Conservation (phyloP, 2,888 invertebrate species). For the Biston stratarius region DNA sequence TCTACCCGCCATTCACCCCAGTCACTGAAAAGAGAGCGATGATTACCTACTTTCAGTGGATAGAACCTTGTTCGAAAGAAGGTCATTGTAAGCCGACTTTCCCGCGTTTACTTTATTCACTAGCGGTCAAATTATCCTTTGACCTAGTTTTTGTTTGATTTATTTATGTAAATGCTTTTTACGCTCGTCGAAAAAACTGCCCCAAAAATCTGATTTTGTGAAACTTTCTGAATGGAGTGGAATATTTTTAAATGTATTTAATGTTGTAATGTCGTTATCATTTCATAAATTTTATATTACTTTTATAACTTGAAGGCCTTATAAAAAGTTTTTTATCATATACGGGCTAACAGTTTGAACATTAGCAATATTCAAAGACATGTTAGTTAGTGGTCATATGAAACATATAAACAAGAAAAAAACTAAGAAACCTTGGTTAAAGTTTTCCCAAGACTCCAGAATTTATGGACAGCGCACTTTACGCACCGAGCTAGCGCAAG, state of each 20-base stretch:
- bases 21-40: conserved; percentile 41
- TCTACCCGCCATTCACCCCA: conserved; percentile 40
- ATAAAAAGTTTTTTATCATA: not conserved
- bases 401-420: too few species aligned
- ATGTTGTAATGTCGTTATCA: conserved; percentile 7
- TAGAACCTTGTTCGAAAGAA: conserved; percentile 35
- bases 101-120: conserved; percentile 12
- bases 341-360: too few species aligned
- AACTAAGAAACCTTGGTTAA: too few species aligned
- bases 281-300: not conserved
- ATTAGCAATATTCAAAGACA: too few species aligned
- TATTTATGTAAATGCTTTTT: conserved; percentile 20
- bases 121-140: conserved; percentile 23
- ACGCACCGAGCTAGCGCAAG: too few species aligned
- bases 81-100: conserved; percentile 22
- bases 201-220: conserved; percentile 14
- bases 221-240: conserved; percentile 7
- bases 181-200: conserved; percentile 12
- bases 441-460: too few species aligned
- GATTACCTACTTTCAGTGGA: conserved; percentile 41
- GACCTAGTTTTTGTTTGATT: conserved; percentile 19
- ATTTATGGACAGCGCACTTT: too few species aligned
- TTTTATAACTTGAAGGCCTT: not conserved
- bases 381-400: too few species aligned
- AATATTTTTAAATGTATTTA: conserved; percentile 21